Conservation (phyloP, 1,140 invertebrate species). For the Trinorchestia longiramus region DNA sequence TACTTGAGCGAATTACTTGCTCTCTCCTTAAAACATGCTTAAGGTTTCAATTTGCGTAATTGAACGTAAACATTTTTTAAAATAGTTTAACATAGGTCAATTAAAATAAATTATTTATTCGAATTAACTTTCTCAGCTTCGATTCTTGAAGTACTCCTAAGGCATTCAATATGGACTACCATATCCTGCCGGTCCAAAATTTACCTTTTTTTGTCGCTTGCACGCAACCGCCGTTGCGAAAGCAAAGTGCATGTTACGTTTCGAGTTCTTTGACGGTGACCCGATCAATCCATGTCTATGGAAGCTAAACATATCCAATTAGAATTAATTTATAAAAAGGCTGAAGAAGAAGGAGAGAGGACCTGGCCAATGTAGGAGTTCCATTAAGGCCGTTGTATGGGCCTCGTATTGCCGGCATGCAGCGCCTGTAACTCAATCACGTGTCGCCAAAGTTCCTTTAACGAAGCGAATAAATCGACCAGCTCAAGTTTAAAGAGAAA, state of each 20-base stretch:
- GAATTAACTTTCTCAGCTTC: not conserved
- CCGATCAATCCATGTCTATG: not conserved
- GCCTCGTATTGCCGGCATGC: conserved; percentile 3
- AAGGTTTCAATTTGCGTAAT: too few relatives aligned
- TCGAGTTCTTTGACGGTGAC: not conserved
- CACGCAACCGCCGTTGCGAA: not conserved
- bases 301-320: not conserved
- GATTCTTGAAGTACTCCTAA: not conserved
- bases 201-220: not conserved
- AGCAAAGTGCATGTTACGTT: not conserved
- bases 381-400: conserved; percentile 16
- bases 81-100: not conserved
- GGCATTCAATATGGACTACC: not conserved
- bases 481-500: conserved; percentile 31
- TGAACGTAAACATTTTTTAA: too few relatives aligned
- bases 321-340: not conserved
- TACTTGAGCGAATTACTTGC: too few relatives aligned
- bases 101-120: not conserved
- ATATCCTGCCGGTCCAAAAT: not conserved
- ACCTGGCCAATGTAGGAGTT: not conserved
- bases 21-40: too few relatives aligned
- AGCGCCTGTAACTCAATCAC: conserved; percentile 41
- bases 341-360: not conserved
- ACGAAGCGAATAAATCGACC: conserved; percentile 48
- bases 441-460: conserved; percentile 50